Evolutionary conservation across 2,797 vertebrate genomes (phyloP).

Genomic region (Sorex maritimensis): DNA sequence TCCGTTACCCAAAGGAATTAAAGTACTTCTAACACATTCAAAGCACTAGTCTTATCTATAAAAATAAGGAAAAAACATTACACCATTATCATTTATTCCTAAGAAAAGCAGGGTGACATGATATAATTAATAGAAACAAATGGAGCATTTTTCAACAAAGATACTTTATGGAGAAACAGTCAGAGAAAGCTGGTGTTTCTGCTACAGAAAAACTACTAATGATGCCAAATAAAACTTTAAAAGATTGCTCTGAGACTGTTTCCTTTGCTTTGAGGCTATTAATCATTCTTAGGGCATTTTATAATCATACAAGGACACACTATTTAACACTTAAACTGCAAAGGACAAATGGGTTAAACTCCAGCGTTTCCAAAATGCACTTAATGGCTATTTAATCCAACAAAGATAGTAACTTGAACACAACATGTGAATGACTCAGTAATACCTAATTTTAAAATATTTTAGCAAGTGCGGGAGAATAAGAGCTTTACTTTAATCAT

Average conservation of each 20-base stretch:
- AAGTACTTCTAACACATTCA: constrained; percentile 70
- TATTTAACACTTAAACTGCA: constrained; percentile 50
- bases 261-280: constrained; percentile 36
- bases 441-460: constrained; percentile 61
- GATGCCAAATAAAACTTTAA: constrained; percentile 62
- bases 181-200: constrained; percentile 58
- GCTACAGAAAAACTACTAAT: constrained; percentile 17
- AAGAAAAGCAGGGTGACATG: constrained; percentile 43
- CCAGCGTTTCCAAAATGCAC: constrained; percentile 58
- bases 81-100: constrained; percentile 65
- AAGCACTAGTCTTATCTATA: constrained; percentile 73
- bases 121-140: constrained; percentile 74
- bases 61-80: constrained; percentile 60
- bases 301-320: constrained; percentile 53
- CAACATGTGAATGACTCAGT: constrained; percentile 55
- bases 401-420: constrained; percentile 43
- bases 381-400: constrained; percentile 57
- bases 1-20: constrained; percentile 66
- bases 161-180: constrained; percentile 38
- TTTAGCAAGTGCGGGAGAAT: not conserved
- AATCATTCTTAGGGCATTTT: constrained; percentile 60
- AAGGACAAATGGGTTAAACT: constrained; percentile 58
- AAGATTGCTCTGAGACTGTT: constrained; percentile 64
- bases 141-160: constrained; percentile 54
- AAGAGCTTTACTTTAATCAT: constrained; percentile 7